Conservation (phyloP, 2,113 vertebrate genomes). For the Martes martes region DNA sequence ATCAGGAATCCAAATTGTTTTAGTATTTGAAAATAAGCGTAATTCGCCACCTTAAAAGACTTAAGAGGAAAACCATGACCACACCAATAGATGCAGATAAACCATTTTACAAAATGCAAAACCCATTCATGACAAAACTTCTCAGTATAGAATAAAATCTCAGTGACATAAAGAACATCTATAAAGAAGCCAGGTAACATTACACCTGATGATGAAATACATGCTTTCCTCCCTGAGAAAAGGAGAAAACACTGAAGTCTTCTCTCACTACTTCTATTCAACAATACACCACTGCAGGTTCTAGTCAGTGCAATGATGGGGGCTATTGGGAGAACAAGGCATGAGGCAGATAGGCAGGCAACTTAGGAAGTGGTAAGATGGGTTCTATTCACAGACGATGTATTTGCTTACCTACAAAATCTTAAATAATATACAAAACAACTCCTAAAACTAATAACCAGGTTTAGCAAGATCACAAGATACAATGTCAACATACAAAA, state of each 20-base stretch:
- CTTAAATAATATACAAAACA: neutral
- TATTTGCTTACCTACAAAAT: neutral
- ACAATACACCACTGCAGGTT: neutral
- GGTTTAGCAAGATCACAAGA: neutral
- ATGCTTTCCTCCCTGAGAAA: neutral
- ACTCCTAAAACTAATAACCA: neutral
- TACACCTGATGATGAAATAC: neutral
- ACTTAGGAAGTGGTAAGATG: neutral
- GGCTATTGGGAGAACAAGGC: fast-evolving
- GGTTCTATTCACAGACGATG: neutral
- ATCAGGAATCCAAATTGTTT: neutral
- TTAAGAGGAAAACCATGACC: neutral
- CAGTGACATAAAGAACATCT: neutral
- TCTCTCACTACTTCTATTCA: neutral
- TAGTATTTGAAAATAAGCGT: neutral
- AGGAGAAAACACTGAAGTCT: neutral
- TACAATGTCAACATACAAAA: neutral
- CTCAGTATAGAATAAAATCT: neutral
- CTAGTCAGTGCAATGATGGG: neutral
- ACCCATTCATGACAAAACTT: neutral
- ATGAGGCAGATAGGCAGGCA: neutral
- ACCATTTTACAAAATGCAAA: neutral
- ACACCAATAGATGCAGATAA: neutral
- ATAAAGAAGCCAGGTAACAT: neutral
- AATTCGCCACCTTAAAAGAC: neutral